Percentiles rank a stretch among this genome's conserved stretches.
Conservation (phyloP, 2,113 vertebrate genomes). For the Oriolus oriolus region DNA sequence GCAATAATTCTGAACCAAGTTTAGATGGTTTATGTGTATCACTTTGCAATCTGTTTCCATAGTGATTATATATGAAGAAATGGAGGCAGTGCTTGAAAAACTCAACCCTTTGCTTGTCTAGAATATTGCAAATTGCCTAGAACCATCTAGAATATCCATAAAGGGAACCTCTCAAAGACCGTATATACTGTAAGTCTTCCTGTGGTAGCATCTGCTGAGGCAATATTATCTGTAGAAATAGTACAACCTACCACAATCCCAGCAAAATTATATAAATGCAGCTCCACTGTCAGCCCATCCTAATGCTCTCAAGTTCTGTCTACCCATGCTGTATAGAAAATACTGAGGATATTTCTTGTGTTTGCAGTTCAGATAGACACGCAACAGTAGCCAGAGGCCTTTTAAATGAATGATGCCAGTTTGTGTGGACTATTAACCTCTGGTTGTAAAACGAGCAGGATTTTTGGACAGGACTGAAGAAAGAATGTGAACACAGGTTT, state of each 20-base stretch:
- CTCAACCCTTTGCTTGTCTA: not conserved
- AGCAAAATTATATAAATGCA: not conserved
- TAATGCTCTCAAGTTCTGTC: not conserved
- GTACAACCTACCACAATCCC: not conserved
- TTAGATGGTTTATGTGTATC: not conserved
- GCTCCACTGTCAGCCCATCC: not conserved
- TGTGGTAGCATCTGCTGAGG: not conserved
- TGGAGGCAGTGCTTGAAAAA: not conserved
- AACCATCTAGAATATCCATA: not conserved
- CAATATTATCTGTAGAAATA: not conserved
- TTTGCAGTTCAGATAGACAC: not conserved
- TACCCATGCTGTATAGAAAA: not conserved
- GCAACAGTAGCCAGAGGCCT: not conserved
- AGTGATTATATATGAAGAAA: constrained; percentile 24
- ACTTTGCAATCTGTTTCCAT: constrained; percentile 29
- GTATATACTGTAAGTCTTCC: not conserved
- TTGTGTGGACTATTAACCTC: not conserved
- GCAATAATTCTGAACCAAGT: not conserved
- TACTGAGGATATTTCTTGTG: not conserved
- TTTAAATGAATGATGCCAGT: not conserved
- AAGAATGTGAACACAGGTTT: not conserved
- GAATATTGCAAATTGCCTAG: not conserved
- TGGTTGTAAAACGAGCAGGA: not conserved
- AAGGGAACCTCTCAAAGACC: not conserved
- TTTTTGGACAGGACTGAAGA: not conserved